phyloP scores from a whole-genome alignment of 2,113 vertebrate species.

The Cephalopterus ornatus region DNA sequence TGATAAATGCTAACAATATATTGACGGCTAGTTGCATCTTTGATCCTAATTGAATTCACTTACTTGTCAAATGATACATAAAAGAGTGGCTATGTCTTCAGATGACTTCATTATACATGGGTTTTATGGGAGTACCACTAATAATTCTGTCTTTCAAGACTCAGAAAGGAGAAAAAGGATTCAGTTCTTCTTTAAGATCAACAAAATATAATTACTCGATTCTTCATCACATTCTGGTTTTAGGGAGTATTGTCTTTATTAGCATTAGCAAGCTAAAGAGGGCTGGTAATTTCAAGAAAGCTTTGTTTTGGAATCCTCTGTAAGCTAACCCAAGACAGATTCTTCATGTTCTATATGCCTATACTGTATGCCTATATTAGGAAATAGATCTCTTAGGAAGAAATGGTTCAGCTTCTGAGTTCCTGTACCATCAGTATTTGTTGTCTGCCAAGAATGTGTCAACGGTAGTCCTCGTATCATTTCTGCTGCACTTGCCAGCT shows the following conservation, averaged over 20 bases:
- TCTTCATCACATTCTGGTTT: not conserved
- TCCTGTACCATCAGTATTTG: not conserved
- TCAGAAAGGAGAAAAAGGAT: not conserved
- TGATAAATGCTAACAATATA: not conserved
- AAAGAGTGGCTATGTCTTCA: not conserved
- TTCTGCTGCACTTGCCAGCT: not conserved
- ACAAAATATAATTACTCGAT: not conserved
- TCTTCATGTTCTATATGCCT: not conserved
- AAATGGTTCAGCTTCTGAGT: not conserved
- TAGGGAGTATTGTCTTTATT: not conserved
- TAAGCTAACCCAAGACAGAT: not conserved
- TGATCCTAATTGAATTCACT: constrained; percentile 1
- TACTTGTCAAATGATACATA: not conserved
- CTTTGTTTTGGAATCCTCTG: not conserved
- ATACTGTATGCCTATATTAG: not conserved
- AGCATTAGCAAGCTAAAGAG: not conserved
- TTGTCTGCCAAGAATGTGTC: not conserved
- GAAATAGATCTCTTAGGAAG: not conserved
- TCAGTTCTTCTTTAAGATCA: not conserved
- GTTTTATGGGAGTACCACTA: not conserved
- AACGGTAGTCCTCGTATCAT: not conserved
- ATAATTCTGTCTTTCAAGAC: not conserved
- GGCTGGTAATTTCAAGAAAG: not conserved
- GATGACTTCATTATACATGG: not conserved
- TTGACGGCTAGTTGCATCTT: not conserved